These are phyloP conservation scores for Gryllus longicercus DNA, from an alignment of 2,888 invertebrate species.

Conservation along the genomic window DNA sequence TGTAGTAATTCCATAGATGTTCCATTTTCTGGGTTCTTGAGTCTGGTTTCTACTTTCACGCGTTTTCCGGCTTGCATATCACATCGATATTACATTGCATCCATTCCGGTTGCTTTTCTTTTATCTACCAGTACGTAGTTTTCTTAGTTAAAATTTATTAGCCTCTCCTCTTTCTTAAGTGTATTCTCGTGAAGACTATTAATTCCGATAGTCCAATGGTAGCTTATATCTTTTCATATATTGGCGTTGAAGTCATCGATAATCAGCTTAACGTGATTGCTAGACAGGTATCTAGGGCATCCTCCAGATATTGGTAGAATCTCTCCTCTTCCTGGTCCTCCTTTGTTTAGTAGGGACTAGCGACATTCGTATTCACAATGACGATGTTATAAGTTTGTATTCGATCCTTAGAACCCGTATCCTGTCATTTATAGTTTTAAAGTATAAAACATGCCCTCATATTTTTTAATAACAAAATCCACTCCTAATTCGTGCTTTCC, in stretches of 20 bases:
- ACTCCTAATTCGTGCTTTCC: neutral
- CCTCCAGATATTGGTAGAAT: neutral
- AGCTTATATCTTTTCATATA: neutral
- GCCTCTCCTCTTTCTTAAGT: neutral
- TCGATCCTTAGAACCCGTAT: neutral
- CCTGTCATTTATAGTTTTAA: neutral
- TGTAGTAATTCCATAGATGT: neutral
- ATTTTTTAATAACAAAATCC: neutral
- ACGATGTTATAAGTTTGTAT: neutral
- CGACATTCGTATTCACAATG: neutral
- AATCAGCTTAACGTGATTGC: neutral
- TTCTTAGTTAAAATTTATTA: conserved; percentile 26
- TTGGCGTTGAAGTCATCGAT: conserved; percentile 8
- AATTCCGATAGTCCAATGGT: neutral
- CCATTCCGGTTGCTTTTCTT: neutral
- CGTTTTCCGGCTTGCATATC: neutral
- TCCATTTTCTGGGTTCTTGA: neutral
- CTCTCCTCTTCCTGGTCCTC: neutral
- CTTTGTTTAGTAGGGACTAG: neutral
- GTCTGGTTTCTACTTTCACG: neutral
- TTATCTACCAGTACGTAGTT: conserved; percentile 29
- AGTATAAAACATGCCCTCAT: neutral
- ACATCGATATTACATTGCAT: neutral
- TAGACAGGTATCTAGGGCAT: neutral
- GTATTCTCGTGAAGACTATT: neutral